Conservation (phyloP, 2,888 invertebrate species). For the Deilephila porcellus region DNA sequence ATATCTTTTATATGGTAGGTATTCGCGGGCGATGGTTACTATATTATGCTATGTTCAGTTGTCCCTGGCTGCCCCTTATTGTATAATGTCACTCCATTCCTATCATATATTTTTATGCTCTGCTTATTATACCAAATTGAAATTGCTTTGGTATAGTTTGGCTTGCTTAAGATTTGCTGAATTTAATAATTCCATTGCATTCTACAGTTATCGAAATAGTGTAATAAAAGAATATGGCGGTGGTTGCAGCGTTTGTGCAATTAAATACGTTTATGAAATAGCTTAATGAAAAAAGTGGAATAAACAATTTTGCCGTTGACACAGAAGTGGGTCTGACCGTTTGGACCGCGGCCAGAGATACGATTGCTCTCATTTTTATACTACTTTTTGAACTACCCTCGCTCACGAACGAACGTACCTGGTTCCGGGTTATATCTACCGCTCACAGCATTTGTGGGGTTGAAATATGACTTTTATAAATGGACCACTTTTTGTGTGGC, state of each 20-base stretch:
- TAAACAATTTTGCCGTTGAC: constrained; percentile 48
- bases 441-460: constrained; percentile 43
- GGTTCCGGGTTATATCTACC: constrained; percentile 34
- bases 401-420: constrained; percentile 34
- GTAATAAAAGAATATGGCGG: neutral
- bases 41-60: too few relatives aligned
- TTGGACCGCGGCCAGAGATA: constrained; percentile 59
- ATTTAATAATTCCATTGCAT: neutral
- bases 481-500: constrained; percentile 44
- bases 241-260: neutral
- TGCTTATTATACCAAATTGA: too few relatives aligned
- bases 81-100: too few relatives aligned
- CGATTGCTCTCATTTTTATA: constrained; percentile 54
- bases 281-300: constrained; percentile 40
- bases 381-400: constrained; percentile 55
- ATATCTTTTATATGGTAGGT: too few relatives aligned
- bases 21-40: too few relatives aligned
- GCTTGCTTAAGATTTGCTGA: neutral
- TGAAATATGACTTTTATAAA: constrained; percentile 53
- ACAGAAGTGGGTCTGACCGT: constrained; percentile 49
- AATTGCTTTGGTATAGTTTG: too few relatives aligned
- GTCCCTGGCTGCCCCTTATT: too few relatives aligned
- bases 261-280: constrained; percentile 31
- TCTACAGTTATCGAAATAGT: neutral
- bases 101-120: too few relatives aligned